A percentile compares a stretch with the other conserved stretches of the same genome.
Conservation (phyloP, 2,888 invertebrate species). For the Liodrosophila aerea region DNA sequence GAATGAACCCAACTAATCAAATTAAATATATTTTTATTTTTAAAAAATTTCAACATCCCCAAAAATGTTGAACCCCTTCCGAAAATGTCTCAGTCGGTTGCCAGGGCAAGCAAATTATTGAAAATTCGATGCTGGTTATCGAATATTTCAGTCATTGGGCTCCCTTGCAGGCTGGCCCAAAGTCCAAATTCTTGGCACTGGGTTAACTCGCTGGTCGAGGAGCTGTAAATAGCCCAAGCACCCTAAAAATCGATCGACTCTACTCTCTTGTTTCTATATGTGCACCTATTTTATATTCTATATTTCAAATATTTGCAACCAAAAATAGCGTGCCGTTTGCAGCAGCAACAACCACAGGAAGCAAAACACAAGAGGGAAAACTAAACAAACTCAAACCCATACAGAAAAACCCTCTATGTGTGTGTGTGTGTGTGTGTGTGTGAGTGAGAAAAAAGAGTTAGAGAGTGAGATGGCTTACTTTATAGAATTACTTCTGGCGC, state of each 20-base stretch:
- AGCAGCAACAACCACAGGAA: slow-evolving; percentile 14
- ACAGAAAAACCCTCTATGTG: slow-evolving; percentile 8
- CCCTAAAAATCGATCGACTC: slow-evolving; percentile 54
- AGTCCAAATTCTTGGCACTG: slow-evolving; percentile 20
- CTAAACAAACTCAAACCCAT: slow-evolving; percentile 12
- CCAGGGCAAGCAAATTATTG: slow-evolving; percentile 26
- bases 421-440: background rate
- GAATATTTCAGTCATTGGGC: slow-evolving; percentile 48
- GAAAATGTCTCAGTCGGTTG: slow-evolving; percentile 13
- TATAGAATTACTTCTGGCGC: slow-evolving; percentile 77
- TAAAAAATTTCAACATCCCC: slow-evolving; percentile 30
- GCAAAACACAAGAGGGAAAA: slow-evolving; percentile 15
- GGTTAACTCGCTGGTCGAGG: slow-evolving; percentile 63
- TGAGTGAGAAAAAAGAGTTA: background rate
- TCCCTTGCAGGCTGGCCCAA: slow-evolving; percentile 4
- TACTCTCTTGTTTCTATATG: slow-evolving; percentile 3
- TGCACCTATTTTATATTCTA: slow-evolving; percentile 38
- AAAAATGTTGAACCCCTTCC: slow-evolving; percentile 32
- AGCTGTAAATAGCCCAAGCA: slow-evolving; percentile 60
- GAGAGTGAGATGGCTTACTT: slow-evolving; percentile 54
- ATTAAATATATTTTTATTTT: slow-evolving; percentile 71
- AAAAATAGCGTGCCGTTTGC: slow-evolving; percentile 60
- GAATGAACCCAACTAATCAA: slow-evolving; percentile 73
- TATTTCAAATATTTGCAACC: slow-evolving; percentile 47
- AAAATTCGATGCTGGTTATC: slow-evolving; percentile 70